A percentile compares a stretch with the other conserved stretches of the same genome.
Conservation (phyloP, 2,113 vertebrate species). For the Sorex araneus region DNA sequence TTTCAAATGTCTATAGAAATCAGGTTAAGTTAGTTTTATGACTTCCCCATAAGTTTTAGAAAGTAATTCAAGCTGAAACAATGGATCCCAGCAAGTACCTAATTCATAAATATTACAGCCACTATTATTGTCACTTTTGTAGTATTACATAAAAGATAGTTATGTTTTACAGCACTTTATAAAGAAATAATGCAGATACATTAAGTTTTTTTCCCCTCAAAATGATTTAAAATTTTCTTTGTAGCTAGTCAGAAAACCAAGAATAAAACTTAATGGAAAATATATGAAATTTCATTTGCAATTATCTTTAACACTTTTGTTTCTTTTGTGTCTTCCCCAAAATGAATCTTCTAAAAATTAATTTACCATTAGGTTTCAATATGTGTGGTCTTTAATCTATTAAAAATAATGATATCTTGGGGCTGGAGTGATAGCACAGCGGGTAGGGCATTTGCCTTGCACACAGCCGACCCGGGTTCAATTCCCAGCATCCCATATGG, state of each 20-base stretch:
- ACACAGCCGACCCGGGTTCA: too few species aligned
- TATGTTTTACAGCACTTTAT: conserved; percentile 46
- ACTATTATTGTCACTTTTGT: neutral
- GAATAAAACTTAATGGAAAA: conserved; percentile 12
- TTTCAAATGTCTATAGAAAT: conserved; percentile 19
- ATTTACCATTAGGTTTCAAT: neutral
- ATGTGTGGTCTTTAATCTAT: neutral
- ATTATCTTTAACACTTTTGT: neutral
- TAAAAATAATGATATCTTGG: too few species aligned
- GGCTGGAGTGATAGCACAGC: too few species aligned
- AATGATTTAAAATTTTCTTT: conserved; percentile 51
- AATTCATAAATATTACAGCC: neutral
- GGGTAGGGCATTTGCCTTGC: too few species aligned
- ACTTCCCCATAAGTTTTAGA: conserved; percentile 61
- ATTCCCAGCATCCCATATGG: too few species aligned
- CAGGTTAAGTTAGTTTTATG: neutral
- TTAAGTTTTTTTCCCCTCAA: conserved; percentile 33
- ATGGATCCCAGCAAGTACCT: neutral
- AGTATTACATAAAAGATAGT: conserved; percentile 55
- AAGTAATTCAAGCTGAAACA: conserved; percentile 72
- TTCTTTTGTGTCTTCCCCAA: neutral
- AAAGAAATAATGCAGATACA: conserved; percentile 49
- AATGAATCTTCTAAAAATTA: neutral
- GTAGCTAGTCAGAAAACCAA: conserved; percentile 39
- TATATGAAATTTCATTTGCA: conserved; percentile 16